Conservation (phyloP, 2,797 vertebrate species). For the Pipistrellus nathusii region DNA sequence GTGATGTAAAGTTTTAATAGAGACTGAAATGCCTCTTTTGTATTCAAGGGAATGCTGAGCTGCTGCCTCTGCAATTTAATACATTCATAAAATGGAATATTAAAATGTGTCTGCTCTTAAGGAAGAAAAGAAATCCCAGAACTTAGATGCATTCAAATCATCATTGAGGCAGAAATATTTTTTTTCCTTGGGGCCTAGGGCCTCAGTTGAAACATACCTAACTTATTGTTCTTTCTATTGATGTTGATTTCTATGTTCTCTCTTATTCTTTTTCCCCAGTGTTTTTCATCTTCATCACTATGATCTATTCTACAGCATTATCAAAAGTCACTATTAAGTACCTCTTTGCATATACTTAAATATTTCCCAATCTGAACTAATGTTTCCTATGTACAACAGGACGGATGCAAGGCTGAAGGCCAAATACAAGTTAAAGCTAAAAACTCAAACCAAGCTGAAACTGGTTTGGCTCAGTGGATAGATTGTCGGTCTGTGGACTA, state of each 20-base stretch:
- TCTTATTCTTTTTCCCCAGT: not conserved
- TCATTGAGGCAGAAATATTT: not conserved
- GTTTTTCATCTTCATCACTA: not conserved
- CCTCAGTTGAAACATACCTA: not conserved
- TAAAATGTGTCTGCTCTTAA: conserved; percentile 12
- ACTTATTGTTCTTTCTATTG: not conserved
- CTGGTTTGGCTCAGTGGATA: too few species aligned
- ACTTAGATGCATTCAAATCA: not conserved
- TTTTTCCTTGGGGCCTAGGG: not conserved
- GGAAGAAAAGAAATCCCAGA: not conserved
- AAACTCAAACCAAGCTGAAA: not conserved
- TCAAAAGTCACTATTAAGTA: not conserved
- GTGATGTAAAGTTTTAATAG: not conserved
- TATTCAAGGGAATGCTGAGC: not conserved
- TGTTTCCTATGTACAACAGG: not conserved
- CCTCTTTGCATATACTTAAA: not conserved
- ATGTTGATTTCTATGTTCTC: not conserved
- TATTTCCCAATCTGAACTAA: not conserved
- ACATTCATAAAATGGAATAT: not conserved
- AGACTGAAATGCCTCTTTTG: not conserved
- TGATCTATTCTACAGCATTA: not conserved
- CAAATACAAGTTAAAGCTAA: not conserved
- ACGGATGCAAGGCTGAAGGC: not conserved
- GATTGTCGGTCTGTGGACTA: too few species aligned
- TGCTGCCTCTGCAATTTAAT: not conserved